Percentiles rank a stretch among this genome's conserved stretches.
Evolutionary conservation across 1,140 invertebrate species (phyloP).

Genomic region (Cydia strobilella): DNA sequence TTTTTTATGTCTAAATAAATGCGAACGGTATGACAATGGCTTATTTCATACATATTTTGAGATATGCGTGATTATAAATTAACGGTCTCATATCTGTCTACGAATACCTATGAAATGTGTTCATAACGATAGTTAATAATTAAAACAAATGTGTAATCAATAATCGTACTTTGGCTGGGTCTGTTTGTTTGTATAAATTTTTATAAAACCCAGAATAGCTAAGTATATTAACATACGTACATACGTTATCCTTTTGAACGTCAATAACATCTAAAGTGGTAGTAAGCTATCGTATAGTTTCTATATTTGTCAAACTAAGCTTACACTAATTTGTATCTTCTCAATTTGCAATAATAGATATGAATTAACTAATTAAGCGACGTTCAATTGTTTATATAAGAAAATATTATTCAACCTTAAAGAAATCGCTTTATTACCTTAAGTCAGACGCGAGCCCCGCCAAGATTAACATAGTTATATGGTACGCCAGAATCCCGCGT

Average conservation of each 20-base stretch:
- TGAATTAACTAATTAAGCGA: background rate
- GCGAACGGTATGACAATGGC: too few species aligned
- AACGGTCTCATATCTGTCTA: too few species aligned
- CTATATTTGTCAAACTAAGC: background rate
- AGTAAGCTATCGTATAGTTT: background rate
- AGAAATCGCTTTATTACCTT: background rate
- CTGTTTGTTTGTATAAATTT: background rate
- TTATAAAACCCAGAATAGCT: background rate
- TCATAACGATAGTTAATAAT: background rate
- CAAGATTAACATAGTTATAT: constrained; percentile 23
- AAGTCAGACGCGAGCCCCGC: background rate
- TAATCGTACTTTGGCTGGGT: too few species aligned
- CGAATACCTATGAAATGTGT: background rate
- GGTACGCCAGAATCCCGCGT: constrained; percentile 23
- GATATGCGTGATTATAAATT: too few species aligned
- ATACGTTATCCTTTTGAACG: background rate
- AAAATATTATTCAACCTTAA: background rate
- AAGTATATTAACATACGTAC: background rate
- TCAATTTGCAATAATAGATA: background rate
- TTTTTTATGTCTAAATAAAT: too few species aligned
- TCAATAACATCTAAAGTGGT: background rate
- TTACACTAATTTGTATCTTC: background rate
- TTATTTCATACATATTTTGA: too few species aligned
- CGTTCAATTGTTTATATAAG: background rate
- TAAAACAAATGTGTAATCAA: too few species aligned